Conservation (phyloP, 2,888 invertebrate species). For the Hemaris fuciformis region DNA sequence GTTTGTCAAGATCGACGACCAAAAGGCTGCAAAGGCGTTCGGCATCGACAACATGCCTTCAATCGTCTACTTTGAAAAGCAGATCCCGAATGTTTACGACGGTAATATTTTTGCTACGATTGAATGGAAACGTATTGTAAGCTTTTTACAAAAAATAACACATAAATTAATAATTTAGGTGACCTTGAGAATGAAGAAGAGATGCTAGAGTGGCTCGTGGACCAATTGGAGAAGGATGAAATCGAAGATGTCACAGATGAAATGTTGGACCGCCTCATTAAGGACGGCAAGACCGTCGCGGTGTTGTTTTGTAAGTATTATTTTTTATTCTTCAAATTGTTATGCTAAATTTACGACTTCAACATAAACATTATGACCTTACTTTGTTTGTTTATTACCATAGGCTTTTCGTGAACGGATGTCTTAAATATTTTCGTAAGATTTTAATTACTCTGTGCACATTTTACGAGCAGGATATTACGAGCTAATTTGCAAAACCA, state of each 20-base stretch:
- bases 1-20: constrained; percentile 95
- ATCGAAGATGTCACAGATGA: constrained; percentile 97
- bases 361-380: neutral
- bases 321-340: constrained; percentile 14
- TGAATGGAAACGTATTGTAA: neutral
- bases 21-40: constrained; percentile 90
- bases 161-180: constrained; percentile 60
- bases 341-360: neutral
- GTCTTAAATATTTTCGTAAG: neutral
- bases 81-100: constrained; percentile 95
- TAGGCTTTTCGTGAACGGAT: neutral
- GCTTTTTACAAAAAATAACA: neutral
- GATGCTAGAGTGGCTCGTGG: constrained; percentile 92
- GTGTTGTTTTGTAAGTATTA: constrained; percentile 92
- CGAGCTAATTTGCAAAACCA: neutral
- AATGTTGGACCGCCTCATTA: constrained; percentile 94
- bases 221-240: constrained; percentile 94
- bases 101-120: constrained; percentile 68
- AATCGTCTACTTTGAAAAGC: constrained; percentile 96
- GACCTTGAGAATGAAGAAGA: constrained; percentile 94
- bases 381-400: neutral
- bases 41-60: constrained; percentile 92
- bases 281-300: constrained; percentile 93
- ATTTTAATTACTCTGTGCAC: neutral
- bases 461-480: neutral